phyloP scores from a whole-genome alignment of 2,888 invertebrate genomes.

The Eremobia ochroleuca region DNA sequence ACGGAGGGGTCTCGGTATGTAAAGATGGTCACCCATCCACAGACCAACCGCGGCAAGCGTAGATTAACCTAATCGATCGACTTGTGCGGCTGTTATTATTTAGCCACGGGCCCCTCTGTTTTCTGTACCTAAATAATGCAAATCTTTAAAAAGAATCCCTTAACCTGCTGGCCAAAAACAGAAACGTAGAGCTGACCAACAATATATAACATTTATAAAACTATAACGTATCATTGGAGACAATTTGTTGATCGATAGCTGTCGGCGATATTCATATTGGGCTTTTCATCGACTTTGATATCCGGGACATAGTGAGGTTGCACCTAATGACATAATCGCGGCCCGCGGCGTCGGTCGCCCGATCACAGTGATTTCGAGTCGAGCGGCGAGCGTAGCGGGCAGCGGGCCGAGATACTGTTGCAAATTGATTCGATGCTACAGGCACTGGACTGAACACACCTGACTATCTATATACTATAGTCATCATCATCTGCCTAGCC shows the following conservation, averaged over 20 bases:
- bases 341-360: conserved; percentile 78
- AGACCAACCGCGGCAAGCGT: too few relatives aligned
- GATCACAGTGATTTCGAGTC: conserved; percentile 81
- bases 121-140: neutral
- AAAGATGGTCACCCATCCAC: too few relatives aligned
- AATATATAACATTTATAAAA: conserved; percentile 52
- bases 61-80: too few relatives aligned
- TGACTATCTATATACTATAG: conserved; percentile 66
- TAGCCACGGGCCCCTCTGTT: too few relatives aligned
- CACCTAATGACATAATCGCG: conserved; percentile 86
- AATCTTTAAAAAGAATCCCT: neutral
- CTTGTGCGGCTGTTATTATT: too few relatives aligned
- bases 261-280: conserved; percentile 78
- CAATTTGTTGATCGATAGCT: conserved; percentile 77
- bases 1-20: too few relatives aligned
- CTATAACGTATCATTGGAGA: conserved; percentile 75
- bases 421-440: conserved; percentile 82
- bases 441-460: conserved; percentile 74
- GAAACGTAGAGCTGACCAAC: conserved; percentile 20
- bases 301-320: conserved; percentile 79
- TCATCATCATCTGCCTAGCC: too few relatives aligned
- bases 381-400: conserved; percentile 73
- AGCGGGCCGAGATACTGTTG: conserved; percentile 75
- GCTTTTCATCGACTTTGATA: conserved; percentile 81
- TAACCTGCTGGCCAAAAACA: neutral